Percentiles rank a stretch among this genome's conserved stretches.
These are phyloP conservation scores for Steromphala cineraria DNA, from an alignment of 2,888 invertebrate genomes.

Conservation along the genomic window DNA sequence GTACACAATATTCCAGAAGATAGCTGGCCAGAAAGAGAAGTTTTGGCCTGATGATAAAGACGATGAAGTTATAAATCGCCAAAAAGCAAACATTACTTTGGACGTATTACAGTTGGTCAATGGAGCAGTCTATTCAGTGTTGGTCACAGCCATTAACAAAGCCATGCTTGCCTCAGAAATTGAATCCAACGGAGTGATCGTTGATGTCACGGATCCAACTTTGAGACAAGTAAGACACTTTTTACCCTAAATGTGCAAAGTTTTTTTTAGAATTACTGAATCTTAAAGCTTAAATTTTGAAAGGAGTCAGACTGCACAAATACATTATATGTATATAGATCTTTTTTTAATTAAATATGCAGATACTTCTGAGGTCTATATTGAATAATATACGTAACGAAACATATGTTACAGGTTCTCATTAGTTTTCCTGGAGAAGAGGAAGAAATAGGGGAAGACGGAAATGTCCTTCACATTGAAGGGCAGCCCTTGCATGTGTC, in stretches of 20 bases:
- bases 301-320: no score
- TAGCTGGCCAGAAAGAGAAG: constrained; percentile 41
- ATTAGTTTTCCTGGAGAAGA: constrained; percentile 45
- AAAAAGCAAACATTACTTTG: constrained; percentile 10
- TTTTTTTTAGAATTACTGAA: no score
- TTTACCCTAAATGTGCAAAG: no score
- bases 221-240: constrained; percentile 43
- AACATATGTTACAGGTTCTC: constrained; percentile 34
- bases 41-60: constrained; percentile 38
- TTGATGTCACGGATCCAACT: constrained; percentile 54
- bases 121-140: constrained; percentile 49
- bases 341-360: no score
- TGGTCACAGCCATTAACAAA: constrained; percentile 52
- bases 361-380: no score
- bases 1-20: constrained; percentile 39
- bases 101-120: constrained; percentile 33
- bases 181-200: constrained; percentile 49
- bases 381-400: no score
- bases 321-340: neutral
- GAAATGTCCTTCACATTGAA: constrained; percentile 46
- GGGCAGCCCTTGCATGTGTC: constrained; percentile 44
- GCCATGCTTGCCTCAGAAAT: constrained; percentile 48
- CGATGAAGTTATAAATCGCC: constrained; percentile 20
- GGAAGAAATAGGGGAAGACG: constrained; percentile 47
- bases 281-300: no score